Percentiles rank a stretch among this genome's conserved stretches.
Conservation (phyloP, 2,113 vertebrate genomes). For the Salminus brasiliensis region DNA sequence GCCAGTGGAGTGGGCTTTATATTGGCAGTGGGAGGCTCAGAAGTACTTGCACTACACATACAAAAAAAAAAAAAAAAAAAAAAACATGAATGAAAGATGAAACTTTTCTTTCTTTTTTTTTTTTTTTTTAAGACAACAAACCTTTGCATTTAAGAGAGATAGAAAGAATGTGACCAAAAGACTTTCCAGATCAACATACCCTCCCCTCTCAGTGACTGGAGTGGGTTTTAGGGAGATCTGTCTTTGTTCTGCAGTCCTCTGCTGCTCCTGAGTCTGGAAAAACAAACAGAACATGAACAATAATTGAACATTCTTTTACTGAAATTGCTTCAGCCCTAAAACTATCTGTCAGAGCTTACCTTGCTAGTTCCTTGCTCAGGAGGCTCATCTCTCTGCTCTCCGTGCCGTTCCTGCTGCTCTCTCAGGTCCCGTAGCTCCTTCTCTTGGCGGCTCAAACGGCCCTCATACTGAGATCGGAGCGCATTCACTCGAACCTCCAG, state of each 20-base stretch:
- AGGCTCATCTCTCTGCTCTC: slow-evolving; percentile 91
- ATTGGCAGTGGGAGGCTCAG: slow-evolving; percentile 96
- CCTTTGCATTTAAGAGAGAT: neutral
- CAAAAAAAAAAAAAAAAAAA: slow-evolving; percentile 2
- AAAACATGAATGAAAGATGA: too few relatives aligned
- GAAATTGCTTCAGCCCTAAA: neutral
- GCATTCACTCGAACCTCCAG: slow-evolving; percentile 92
- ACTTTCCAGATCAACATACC: slow-evolving; percentile 68
- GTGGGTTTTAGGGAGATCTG: slow-evolving; percentile 93
- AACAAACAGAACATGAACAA: neutral
- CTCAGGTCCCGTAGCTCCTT: slow-evolving; percentile 85
- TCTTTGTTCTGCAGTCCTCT: slow-evolving; percentile 81
- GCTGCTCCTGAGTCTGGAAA: slow-evolving; percentile 89
- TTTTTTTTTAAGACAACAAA: too few relatives aligned
- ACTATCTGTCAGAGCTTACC: slow-evolving; percentile 63
- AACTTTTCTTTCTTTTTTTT: too few relatives aligned
- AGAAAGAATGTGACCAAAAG: neutral
- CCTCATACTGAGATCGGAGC: slow-evolving; percentile 94
- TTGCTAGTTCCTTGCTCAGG: slow-evolving; percentile 86
- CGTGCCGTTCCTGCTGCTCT: slow-evolving; percentile 93
- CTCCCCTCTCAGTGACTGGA: slow-evolving; percentile 91
- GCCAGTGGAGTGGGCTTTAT: slow-evolving; percentile 97
- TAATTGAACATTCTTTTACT: too few relatives aligned
- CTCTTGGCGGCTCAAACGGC: slow-evolving; percentile 90
- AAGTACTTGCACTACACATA: slow-evolving; percentile 83